Base-by-base conservation (phyloP, 2,888 invertebrate species). In the Thecophora atra region DNA sequence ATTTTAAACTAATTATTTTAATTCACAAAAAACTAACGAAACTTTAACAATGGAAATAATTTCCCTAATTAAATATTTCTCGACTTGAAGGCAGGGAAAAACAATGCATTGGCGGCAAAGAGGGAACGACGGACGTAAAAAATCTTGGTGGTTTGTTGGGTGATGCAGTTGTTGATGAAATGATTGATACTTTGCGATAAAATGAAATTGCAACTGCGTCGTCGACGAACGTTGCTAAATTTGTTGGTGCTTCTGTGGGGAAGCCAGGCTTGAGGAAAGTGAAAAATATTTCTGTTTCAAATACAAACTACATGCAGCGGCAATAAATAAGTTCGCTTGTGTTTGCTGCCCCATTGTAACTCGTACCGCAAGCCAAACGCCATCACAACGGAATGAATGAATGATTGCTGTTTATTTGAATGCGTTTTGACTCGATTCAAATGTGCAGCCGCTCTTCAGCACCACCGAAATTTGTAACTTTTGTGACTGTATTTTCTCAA, bases 141-240 rank as follows among this genome's bases (percentile, higher is more conserved):
- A 56, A 54, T 69, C 42, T 56, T 56, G 47, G 13, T 44, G 44
- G n/a, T n/a, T 47, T 70, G 37, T 15, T 68, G 51, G n/a, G 21
- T 58, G 54, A 58, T 63, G 63, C 51, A 52, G 30, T 52, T 68
- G 68, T 44, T 68, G 68, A 58, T 56, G 58, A 26, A 21, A 63
- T 63, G 63, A 62, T 70, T 70, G 70, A 70, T 70, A 63, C 63
- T 30, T 63, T 70, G 63, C 63, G 62, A 70, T 70, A 70, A 70
- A 70, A 70, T 68, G 54, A 1, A 68, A 58, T 68, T 68, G 58
- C 58, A 54, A 67, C 54, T 15, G 58, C 26, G 26, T 56, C 15
- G 15, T 15, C 42, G 30, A n/a, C 30, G 11, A 21, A 54, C 37
- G 24, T 37, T 56, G 68, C 42, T 26, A n/a, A n/a, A n/a, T n/a